A percentile compares a stretch with the other conserved stretches of the same genome.
Evolutionary conservation across 2,113 vertebrate species (phyloP).

Genomic region (Hydrolagus affinis): DNA sequence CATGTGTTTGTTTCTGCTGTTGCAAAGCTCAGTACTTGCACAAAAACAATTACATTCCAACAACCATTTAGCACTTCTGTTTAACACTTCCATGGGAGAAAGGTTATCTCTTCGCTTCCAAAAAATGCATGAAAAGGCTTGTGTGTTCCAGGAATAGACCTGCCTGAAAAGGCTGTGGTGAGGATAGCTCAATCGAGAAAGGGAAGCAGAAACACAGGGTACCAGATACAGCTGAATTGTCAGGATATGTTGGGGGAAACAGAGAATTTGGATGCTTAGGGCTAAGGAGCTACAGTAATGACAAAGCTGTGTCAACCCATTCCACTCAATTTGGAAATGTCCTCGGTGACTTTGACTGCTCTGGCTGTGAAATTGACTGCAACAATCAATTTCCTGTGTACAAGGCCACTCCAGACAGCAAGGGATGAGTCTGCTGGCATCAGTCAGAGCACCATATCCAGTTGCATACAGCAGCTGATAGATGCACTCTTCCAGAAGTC

Average conservation of each 20-base stretch:
- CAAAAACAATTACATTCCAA: not conserved
- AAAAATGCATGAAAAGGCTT: too few relatives aligned
- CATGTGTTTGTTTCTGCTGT: too few relatives aligned
- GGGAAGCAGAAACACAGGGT: not conserved
- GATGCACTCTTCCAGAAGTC: not conserved
- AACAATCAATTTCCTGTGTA: conserved; percentile 6
- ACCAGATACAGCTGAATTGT: not conserved
- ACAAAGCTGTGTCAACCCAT: not conserved
- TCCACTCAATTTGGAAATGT: not conserved
- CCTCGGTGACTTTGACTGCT: not conserved
- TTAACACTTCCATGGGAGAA: not conserved
- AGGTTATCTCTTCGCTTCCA: not conserved
- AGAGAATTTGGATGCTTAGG: not conserved
- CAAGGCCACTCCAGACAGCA: not conserved
- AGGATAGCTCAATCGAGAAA: not conserved
- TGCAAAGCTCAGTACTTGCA: too few relatives aligned
- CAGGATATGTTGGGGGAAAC: not conserved
- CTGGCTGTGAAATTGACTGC: conserved; percentile 14
- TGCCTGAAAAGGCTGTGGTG: not conserved
- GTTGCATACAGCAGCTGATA: not conserved
- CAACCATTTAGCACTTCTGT: not conserved
- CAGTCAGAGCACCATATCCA: not conserved
- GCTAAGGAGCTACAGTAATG: not conserved
- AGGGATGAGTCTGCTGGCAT: not conserved
- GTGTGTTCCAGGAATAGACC: not conserved